phyloP scores from a whole-genome alignment of 2,797 vertebrate genomes.

The Trachops cirrhosus region DNA sequence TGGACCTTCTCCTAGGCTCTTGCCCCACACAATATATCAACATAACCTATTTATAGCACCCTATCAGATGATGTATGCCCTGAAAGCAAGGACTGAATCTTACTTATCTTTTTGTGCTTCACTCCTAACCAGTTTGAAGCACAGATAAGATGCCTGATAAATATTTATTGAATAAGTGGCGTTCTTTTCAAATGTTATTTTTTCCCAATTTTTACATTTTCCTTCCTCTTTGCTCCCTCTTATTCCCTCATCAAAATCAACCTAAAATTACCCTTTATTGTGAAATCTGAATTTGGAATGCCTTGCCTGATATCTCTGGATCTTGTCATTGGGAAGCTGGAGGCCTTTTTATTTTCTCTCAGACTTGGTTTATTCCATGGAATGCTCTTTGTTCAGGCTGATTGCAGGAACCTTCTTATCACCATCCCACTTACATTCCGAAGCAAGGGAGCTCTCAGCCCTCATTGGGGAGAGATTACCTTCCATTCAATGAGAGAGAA shows the following conservation, averaged over 20 bases:
- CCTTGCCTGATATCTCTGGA: neutral
- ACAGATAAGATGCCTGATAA: neutral
- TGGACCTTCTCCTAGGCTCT: neutral
- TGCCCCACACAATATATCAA: accelerated
- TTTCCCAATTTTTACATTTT: neutral
- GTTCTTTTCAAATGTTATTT: neutral
- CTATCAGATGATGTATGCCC: accelerated
- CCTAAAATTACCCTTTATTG: neutral
- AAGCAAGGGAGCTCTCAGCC: neutral
- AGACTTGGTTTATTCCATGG: neutral
- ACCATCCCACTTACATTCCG: neutral
- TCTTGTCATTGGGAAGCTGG: neutral
- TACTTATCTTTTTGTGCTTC: too few species aligned
- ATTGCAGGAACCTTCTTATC: conserved; percentile 17
- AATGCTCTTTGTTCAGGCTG: neutral
- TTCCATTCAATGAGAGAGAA: conserved; percentile 31
- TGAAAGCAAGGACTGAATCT: neutral
- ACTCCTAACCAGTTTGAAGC: neutral
- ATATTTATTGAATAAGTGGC: neutral
- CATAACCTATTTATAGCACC: neutral
- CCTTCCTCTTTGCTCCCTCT: neutral
- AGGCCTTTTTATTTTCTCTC: neutral
- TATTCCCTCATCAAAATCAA: neutral
- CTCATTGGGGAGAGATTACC: neutral
- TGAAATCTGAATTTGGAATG: neutral